A percentile compares a stretch with the other conserved stretches of the same genome.
phyloP scores from a whole-genome alignment of 2,113 vertebrate species.

The Rhabdomys dilectus region DNA sequence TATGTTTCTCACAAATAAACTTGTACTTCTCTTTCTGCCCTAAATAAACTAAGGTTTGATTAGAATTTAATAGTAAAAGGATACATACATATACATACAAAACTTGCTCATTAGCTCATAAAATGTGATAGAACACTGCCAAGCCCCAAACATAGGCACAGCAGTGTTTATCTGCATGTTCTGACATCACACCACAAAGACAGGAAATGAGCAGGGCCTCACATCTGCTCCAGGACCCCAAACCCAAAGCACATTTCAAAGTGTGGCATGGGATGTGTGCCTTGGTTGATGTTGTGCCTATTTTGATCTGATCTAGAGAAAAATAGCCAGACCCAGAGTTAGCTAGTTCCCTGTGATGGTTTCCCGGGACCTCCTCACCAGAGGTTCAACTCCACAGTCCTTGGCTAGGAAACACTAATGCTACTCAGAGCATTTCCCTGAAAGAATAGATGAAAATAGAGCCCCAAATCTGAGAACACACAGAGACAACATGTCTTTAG shows the following conservation, averaged over 20 bases:
- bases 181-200: background rate
- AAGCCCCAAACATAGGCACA: background rate
- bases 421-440: background rate
- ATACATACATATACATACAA: background rate
- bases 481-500: background rate
- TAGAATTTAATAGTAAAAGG: background rate
- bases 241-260: background rate
- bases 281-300: background rate
- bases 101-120: background rate
- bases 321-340: background rate
- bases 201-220: too few relatives aligned
- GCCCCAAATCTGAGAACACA: background rate
- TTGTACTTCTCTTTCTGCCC: background rate
- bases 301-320: too few relatives aligned
- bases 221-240: background rate
- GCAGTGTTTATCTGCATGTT: background rate
- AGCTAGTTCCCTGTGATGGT: background rate
- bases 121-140: background rate
- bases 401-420: background rate
- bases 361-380: background rate
- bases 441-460: background rate
- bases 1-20: background rate
- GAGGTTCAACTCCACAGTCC: background rate
- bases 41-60: background rate
- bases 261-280: background rate